Percentiles rank a stretch among this genome's conserved stretches.
These are phyloP conservation scores for Psephotus haematonotus DNA, from an alignment of 2,113 vertebrate species.

Conservation along the genomic window DNA sequence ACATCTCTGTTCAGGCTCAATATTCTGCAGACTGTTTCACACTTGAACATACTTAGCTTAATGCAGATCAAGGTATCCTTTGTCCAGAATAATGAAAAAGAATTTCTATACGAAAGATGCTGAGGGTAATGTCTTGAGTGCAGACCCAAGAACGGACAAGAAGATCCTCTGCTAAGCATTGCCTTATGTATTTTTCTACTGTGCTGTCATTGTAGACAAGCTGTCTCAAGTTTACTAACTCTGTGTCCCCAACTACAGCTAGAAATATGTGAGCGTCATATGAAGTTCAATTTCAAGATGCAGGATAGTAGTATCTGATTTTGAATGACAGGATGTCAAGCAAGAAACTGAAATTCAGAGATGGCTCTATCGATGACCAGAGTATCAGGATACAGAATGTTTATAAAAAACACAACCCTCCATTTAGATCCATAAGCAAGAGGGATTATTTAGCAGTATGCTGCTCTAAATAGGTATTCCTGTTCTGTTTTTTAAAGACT, in stretches of 20 bases:
- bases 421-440: neutral
- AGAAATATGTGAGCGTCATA: accelerated
- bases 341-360: neutral
- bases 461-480: neutral
- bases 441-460: neutral
- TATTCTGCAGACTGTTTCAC: neutral
- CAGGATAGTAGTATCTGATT: neutral
- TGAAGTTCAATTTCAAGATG: neutral
- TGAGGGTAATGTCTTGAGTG: neutral
- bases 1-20: neutral
- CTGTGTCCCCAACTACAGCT: neutral
- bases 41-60: neutral
- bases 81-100: neutral
- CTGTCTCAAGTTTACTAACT: neutral
- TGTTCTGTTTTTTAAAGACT: neutral
- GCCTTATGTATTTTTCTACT: neutral
- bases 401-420: neutral
- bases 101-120: neutral
- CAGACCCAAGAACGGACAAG: neutral
- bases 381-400: neutral
- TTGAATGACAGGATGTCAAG: neutral
- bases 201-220: neutral
- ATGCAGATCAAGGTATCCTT: neutral
- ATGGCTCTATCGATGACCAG: neutral
- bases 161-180: neutral